phyloP scores from a whole-genome alignment of 64 coral and sea anemone species.

The Montipora sp. region DNA sequence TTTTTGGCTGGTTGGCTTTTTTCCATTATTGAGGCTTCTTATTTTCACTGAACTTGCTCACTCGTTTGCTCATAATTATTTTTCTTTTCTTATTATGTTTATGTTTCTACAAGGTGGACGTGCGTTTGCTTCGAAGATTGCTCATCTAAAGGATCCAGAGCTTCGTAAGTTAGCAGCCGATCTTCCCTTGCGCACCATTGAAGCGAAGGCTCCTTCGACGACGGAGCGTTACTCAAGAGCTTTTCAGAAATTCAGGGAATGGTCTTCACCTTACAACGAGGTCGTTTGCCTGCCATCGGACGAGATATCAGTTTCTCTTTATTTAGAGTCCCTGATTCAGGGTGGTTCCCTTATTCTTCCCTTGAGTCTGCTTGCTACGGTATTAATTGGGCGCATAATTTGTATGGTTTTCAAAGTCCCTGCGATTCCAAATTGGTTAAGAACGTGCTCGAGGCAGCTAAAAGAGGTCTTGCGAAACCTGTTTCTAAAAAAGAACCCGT shows the following conservation, averaged over 20 bases:
- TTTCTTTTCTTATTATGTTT: conserved; percentile 5
- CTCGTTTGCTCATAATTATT: conserved; percentile 19
- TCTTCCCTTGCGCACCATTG: conserved; percentile 22
- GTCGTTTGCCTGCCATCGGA: too few species aligned
- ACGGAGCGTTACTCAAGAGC: conserved; percentile 26
- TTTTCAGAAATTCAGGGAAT: too few species aligned
- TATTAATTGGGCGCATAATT: conserved; percentile 62
- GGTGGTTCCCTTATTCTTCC: conserved; percentile 7
- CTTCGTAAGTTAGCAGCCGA: conserved; percentile 9
- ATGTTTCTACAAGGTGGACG: conserved; percentile 6
- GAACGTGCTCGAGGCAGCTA: conserved; percentile 39
- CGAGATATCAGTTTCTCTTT: too few species aligned
- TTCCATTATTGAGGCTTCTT: background rate
- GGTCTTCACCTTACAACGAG: too few species aligned
- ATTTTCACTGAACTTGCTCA: background rate
- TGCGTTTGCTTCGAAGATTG: conserved; percentile 4
- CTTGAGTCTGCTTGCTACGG: conserved; percentile 59
- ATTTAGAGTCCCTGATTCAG: too few species aligned
- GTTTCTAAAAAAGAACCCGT: conserved; percentile 47
- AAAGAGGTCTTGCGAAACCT: conserved; percentile 31
- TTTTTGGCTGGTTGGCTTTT: background rate
- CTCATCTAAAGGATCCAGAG: background rate
- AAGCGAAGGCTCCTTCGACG: conserved; percentile 31
- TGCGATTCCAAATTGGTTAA: conserved; percentile 51
- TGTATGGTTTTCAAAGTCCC: conserved; percentile 48